Base-by-base conservation (phyloP, 2,113 vertebrate species). In the Aegithalos caudatus region DNA sequence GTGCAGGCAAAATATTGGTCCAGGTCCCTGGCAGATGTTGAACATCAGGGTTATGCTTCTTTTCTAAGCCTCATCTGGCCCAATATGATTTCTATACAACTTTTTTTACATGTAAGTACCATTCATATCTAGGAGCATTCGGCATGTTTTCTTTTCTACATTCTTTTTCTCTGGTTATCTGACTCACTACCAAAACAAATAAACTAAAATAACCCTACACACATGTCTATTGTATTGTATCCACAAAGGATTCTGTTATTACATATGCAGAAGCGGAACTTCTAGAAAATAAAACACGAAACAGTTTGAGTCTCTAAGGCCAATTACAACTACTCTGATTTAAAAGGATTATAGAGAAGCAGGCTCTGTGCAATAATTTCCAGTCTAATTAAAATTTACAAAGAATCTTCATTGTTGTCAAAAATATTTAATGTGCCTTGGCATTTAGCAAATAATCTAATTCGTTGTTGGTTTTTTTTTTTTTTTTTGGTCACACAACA, bases 361-460 rank as follows among this genome's bases (percentile, higher is more conserved):
- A 81, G 87, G 92, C 97, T 97, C 97, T 97, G 92, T 97, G 96
- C 95, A 97, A 97, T 97, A 97, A 97, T 97, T 97, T 97, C 96
- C 97, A 97, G 95, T 92, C 97, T 97, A 97, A 97, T 97, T 97
- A 97, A 96, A 97, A 97, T 97, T 97, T 97, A 97, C 96, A 97
- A 97, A 97, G 97, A 96, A 97, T 97, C 95, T 97, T 95, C 97
- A 97, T 97, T 97, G 97, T 97, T 97, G 96, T 97, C 93, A 97
- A 97, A 97, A 97, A 97, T 97, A 97, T 97, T 97, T 97, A 97
- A 96, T 97, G 96, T 97, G 97, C 91, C 94, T 97, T 97, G 95
- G 97, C 96, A 95, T 97, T 96, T 94, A 97, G 96, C 96, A 97
- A 97, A 97, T 97, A 97, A 97, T 97, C 96, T 97, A 97, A 97